Conservation (phyloP, 2,888 invertebrate species). For the Drosophila putrida region DNA sequence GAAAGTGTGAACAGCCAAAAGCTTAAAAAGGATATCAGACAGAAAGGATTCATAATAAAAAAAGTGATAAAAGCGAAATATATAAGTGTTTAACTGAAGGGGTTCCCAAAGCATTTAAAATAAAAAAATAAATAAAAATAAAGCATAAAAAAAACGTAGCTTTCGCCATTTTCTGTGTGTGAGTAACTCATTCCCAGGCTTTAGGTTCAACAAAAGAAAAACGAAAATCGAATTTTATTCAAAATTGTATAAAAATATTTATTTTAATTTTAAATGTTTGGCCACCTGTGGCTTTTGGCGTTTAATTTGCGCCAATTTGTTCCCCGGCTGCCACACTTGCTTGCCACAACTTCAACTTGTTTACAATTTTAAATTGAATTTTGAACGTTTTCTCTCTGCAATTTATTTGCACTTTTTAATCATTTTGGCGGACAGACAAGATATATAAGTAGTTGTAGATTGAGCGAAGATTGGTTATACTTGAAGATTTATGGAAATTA, state of each 20-base stretch:
- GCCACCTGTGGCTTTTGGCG: conserved; percentile 67
- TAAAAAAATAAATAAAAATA: too few relatives aligned
- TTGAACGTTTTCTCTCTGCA: conserved; percentile 31
- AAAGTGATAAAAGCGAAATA: neutral
- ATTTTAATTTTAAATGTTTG: conserved; percentile 17
- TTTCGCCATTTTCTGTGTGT: conserved; percentile 55
- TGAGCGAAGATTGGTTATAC: conserved; percentile 8
- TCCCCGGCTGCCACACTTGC: conserved; percentile 21
- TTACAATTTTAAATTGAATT: conserved; percentile 47
- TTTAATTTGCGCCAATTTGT: conserved; percentile 74
- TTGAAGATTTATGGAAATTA: neutral
- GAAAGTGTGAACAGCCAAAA: conserved; percentile 40
- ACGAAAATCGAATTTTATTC: conserved; percentile 66
- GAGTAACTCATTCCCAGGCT: conserved; percentile 52
- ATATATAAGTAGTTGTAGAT: conserved; percentile 21
- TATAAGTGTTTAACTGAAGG: neutral
- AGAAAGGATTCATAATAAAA: conserved; percentile 6
- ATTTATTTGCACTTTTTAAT: neutral
- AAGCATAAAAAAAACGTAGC: neutral
- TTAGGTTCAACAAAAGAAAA: conserved; percentile 47
- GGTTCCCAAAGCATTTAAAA: neutral
- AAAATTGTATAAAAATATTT: conserved; percentile 32
- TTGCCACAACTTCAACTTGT: conserved; percentile 21
- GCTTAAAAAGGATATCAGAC: neutral
- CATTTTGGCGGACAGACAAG: conserved; percentile 27